Base-by-base conservation (phyloP, 2,888 invertebrate genomes). In the Tetheella fluctuosa region DNA sequence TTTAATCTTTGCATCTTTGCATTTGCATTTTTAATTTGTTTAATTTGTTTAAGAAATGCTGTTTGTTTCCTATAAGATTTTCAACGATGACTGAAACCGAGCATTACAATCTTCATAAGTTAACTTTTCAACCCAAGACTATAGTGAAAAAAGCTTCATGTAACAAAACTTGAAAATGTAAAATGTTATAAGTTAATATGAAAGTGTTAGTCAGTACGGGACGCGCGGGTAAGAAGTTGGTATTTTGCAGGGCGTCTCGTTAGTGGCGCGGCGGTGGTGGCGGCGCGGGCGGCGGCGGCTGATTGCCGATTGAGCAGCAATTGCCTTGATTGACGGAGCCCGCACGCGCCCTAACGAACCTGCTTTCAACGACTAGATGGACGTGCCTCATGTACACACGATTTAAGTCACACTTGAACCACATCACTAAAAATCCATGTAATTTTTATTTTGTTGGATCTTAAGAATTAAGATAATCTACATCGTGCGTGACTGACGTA, bases 301-400 rank as follows among this genome's bases (percentile, higher is more conserved):
- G 93, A 93, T 93, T 93, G 93, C 90, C 93, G 92, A 93, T 93
- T 93, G 93, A 93, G 89, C 89, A 89, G 88, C 93, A 91, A 93
- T 93, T 92, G 93, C 86, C 90, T 88, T 92, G 93, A 93, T 93
- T 93, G 93, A 93, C 91, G 90, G 86, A 83, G 88, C 86, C 85
- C 84, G 83, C 85, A 81, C 83, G 76, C 78, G 79, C 81, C 80
- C 85, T 89, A 93, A 93, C 93, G 93, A 93, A 89, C 92, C 88
- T 84, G 90, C 90, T 91, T 88, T 90, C 89, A 90, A 78, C 82
- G 73, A 48, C 81, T 72, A 70, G 79, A 83, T 86, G 91, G 83
- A 87, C 88, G 86, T 85, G 87, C 81, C 76, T 64, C 68, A 71
- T 73, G 64, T 71, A 70, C 63, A 64, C 66, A 62, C 66, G 60